Evolutionary conservation across 2,113 vertebrate genomes (phyloP).

Genomic region (Antennarius striatus): DNA sequence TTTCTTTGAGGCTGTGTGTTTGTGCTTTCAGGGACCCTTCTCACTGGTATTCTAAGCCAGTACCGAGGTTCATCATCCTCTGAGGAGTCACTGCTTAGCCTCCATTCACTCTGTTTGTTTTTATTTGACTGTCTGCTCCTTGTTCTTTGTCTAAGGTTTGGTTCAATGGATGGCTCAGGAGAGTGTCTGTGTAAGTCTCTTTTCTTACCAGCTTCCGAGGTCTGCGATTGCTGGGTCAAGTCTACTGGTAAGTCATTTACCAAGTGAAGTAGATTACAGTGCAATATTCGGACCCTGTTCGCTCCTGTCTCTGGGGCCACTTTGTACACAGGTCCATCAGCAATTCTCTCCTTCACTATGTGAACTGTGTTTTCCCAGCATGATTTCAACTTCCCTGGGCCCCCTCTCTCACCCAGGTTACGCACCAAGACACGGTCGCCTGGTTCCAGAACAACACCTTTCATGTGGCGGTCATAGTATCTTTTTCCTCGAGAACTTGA

Average conservation of each 20-base stretch:
- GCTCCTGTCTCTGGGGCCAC: background rate
- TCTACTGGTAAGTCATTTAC: background rate
- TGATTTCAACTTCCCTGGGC: background rate
- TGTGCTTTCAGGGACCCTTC: background rate
- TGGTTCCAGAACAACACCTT: slow-evolving; percentile 3
- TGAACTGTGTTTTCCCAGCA: background rate
- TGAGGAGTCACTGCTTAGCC: background rate
- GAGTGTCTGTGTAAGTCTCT: background rate
- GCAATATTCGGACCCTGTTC: background rate
- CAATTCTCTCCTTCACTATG: slow-evolving; percentile 7
- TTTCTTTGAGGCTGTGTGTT: background rate
- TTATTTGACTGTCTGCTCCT: background rate
- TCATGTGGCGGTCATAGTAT: slow-evolving; percentile 1
- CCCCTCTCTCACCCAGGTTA: background rate
- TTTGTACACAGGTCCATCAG: background rate
- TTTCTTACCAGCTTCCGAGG: background rate
- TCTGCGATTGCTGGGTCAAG: background rate
- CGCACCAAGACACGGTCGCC: background rate
- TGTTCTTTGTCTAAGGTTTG: background rate
- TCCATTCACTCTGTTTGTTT: background rate
- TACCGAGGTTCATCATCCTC: background rate
- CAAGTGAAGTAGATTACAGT: background rate
- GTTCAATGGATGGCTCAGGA: background rate
- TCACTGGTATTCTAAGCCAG: background rate
- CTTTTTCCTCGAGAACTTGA: background rate